Base-by-base conservation (phyloP, 2,797 vertebrate species). In the Peromyscus nudipes region DNA sequence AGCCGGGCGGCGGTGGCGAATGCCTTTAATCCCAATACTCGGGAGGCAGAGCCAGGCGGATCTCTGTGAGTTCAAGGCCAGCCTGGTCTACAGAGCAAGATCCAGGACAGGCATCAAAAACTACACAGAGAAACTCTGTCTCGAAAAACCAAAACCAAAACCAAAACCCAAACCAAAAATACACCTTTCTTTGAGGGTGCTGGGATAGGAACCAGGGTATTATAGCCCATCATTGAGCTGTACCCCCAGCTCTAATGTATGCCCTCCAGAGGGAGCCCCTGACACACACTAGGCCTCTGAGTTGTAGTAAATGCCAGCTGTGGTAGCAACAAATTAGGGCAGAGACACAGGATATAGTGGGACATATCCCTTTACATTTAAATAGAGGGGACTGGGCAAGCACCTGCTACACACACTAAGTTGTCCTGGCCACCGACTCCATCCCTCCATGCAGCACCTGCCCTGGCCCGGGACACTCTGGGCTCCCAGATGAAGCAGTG, bases 371-470 rank as follows among this genome's bases (percentile, higher is more conserved):
- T 0, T 46, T 69, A 69, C 46, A 21, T 12, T 52, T 52, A 69
- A 69, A 86, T 27, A 86, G 64, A 86, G 83, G 6, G 67, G 34
- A n/a, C 17, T 31, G 8, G 0, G 6, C 16, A n/a, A 17, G 6
- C 0, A 25, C 27, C 31, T n/a, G 0, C 4, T 0, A 43, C 23
- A 40, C 14, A 1, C 0, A 23, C 43, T 69, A 31, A 52, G 5
- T 1, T 3, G 46, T n/a, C 89, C 55, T 16, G 8, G 34, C 25
- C 21, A n/a, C 34, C 11, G 8, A 37, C 14, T 7, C 75, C 2
- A 8, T 55, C 75, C 73, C 27, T n/a, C 34, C 0, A 0, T 2
- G 43, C 4, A 49, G 40, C 23, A 23, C 40, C 57, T 2, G 11
- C 8, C 71, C 29, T 0, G 11, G 55, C 17, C 40, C 76, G 6